Conservation (phyloP, 2,888 invertebrate species). For the Rotaria sp. region DNA sequence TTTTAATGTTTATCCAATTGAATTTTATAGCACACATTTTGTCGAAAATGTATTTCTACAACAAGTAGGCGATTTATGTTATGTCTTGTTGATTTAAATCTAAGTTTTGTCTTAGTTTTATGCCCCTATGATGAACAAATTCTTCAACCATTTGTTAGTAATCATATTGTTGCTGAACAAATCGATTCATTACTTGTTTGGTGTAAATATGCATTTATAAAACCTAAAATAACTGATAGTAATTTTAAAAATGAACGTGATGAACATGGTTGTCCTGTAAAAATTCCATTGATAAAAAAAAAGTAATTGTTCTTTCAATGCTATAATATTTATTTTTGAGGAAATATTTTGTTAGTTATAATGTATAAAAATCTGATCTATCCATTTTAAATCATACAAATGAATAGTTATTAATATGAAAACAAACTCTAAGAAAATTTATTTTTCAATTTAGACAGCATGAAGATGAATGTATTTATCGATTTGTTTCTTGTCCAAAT, state of each 20-base stretch:
- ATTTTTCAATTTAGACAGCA: constrained; percentile 5
- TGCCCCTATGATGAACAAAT: constrained; percentile 20
- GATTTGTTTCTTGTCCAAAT: neutral
- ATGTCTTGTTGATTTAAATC: neutral
- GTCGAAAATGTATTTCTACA: neutral
- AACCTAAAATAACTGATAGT: no score
- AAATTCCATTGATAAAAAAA: neutral
- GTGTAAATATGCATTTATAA: constrained; percentile 27
- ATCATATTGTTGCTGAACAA: constrained; percentile 24
- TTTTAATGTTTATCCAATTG: neutral
- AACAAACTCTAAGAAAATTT: no score
- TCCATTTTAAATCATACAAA: no score
- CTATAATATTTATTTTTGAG: neutral
- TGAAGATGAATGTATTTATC: neutral
- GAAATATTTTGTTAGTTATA: no score
- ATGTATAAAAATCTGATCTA: no score
- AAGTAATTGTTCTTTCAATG: neutral
- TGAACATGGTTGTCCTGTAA: constrained; percentile 4
- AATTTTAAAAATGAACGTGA: neutral
- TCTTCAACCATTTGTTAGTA: neutral
- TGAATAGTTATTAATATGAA: no score
- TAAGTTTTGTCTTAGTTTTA: neutral
- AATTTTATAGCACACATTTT: constrained; percentile 3
- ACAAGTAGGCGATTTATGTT: neutral
- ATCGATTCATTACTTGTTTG: neutral